Base-by-base conservation (phyloP, 2,888 invertebrate species). In the Ophioninae sp. region DNA sequence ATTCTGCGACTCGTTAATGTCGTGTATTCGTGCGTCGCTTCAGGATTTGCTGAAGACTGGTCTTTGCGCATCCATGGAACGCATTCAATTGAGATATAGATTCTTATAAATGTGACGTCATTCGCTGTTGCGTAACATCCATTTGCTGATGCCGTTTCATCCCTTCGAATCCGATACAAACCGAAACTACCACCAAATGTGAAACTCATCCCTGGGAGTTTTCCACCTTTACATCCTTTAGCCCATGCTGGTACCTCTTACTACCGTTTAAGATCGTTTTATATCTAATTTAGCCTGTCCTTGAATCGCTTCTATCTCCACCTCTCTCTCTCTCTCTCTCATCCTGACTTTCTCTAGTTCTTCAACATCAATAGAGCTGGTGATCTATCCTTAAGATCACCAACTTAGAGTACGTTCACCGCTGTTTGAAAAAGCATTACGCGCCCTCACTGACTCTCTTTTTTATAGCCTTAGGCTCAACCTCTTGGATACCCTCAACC, bases 401-500 rank as follows among this genome's bases (percentile, higher is more conserved):
- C 63, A 17, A 74, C 41, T 63, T 78, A 67, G 81, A 74, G 81
- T 81, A 81, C 83, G 78, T 81, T 81, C 83, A 79, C 81, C 83
- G 81, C 69, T 44, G 67, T 67, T 74, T 37, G 23, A 37, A 63
- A 17, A 68, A 13, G 30, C 39, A 58, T 69, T 65, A 64, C 61
- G 63, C 41, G 72, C 78, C 58, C 56, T 65, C 63, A 58, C 22
- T 51, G 56, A 51, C 61, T 30, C 41, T 23, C 65, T 13, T 61
- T 41, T 56, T 58, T 44, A n/a, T 17, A 59, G 61, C 22, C 44
- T 37, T 37, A 63, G 64, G 2, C 22, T 22, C 56, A 68, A 39
- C 56, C 68, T 68, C 81, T 30, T 76, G 68, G 73, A 67, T 23
- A 51, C 30, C 30, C 30, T 30, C 30, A 30, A 37, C 56, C 81